A percentile compares a stretch with the other conserved stretches of the same genome.
phyloP scores from a whole-genome alignment of 2,888 invertebrate species.

The Oscheius sp. region DNA sequence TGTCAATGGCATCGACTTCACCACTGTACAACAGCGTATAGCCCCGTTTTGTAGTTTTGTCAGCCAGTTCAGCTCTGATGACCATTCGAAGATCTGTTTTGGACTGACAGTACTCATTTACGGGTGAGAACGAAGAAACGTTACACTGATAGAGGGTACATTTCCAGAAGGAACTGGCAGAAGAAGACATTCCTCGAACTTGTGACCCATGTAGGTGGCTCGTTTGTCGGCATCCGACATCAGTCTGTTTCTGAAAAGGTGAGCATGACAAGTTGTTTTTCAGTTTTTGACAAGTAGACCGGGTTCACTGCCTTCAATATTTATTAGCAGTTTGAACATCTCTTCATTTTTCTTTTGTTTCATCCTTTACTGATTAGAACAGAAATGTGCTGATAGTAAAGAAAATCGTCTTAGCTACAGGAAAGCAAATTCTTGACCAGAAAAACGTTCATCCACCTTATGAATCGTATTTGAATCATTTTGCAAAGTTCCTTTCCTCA shows the following conservation, averaged over 20 bases:
- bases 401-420: no score
- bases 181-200: slow-evolving; percentile 10
- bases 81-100: slow-evolving; percentile 12
- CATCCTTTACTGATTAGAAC: no score
- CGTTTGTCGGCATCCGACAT: slow-evolving; percentile 4
- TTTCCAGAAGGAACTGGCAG: background rate
- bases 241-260: background rate
- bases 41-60: background rate
- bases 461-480: no score
- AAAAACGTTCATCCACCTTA: no score
- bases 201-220: slow-evolving; percentile 19
- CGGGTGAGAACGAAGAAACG: background rate
- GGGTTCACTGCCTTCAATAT: no score
- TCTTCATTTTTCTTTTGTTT: no score
- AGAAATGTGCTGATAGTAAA: no score
- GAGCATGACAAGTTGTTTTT: no score
- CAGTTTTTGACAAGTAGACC: no score
- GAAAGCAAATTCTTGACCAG: no score
- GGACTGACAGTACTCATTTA: background rate
- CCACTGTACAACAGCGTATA: slow-evolving; percentile 41
- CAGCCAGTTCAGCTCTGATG: background rate
- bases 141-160: background rate
- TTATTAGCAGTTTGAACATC: no score
- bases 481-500: no score
- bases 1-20: slow-evolving; percentile 57